Evolutionary conservation across 1,140 invertebrate species (phyloP).

Genomic region (Babylonia areolata): DNA sequence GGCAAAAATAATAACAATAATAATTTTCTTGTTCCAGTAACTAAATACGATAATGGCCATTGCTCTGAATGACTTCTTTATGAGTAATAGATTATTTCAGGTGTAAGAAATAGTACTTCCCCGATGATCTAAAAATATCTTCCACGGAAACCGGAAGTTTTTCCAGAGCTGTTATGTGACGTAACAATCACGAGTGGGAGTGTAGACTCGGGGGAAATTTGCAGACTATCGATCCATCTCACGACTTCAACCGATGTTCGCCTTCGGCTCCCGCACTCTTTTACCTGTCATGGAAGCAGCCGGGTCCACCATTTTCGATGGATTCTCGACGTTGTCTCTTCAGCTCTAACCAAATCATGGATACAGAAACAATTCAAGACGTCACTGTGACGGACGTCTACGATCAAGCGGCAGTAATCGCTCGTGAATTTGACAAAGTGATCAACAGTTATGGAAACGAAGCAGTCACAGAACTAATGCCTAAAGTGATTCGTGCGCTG

Average conservation of each 20-base stretch:
- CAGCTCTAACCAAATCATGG: constrained; percentile 59
- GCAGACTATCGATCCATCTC: constrained; percentile 17
- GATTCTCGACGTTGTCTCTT: constrained; percentile 58
- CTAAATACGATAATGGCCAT: too few relatives aligned
- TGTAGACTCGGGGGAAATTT: too few relatives aligned
- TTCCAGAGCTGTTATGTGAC: background rate
- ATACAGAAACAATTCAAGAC: constrained; percentile 56
- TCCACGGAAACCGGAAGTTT: constrained; percentile 18
- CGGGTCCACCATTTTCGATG: constrained; percentile 51
- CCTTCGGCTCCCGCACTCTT: background rate
- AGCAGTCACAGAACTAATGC: constrained; percentile 91
- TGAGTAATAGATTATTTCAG: too few relatives aligned
- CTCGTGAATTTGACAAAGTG: constrained; percentile 97
- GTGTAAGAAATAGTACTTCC: too few relatives aligned
- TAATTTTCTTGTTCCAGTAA: too few relatives aligned
- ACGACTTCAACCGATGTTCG: background rate
- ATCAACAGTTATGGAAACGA: constrained; percentile 94
- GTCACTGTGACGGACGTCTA: constrained; percentile 92
- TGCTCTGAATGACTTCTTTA: too few relatives aligned
- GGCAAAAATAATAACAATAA: too few relatives aligned
- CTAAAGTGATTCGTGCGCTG: constrained; percentile 95
- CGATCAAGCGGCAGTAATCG: constrained; percentile 97
- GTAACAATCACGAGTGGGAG: constrained; percentile 30
- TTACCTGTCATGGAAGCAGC: constrained; percentile 25
- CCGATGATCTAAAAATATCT: too few relatives aligned